Conservation (phyloP, 2,113 vertebrate species). For the Dipodomys stephensi region DNA sequence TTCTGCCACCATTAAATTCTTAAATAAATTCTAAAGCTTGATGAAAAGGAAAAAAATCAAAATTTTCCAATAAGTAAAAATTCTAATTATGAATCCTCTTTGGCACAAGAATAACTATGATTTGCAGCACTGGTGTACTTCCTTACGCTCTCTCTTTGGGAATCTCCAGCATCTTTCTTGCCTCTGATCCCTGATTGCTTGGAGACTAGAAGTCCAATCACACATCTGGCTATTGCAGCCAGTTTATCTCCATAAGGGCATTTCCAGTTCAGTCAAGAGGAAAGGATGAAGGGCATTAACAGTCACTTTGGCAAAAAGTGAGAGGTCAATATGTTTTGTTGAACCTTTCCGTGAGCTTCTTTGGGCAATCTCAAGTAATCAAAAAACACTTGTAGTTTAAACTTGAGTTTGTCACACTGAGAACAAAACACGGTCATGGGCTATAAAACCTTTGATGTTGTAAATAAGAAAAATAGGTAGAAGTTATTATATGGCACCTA, state of each 20-base stretch:
- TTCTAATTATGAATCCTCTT: neutral
- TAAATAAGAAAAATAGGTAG: slow-evolving; percentile 30
- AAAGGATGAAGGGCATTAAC: neutral
- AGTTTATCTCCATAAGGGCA: neutral
- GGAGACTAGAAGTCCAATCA: neutral
- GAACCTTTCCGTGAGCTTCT: slow-evolving; percentile 43
- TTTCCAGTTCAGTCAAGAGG: neutral
- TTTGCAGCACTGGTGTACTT: neutral
- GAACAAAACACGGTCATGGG: neutral
- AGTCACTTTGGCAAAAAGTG: neutral
- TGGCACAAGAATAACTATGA: neutral
- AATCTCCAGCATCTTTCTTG: neutral
- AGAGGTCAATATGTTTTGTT: slow-evolving; percentile 13
- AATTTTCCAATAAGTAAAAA: neutral
- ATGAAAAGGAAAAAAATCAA: neutral
- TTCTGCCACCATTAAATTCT: neutral
- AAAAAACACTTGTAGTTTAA: slow-evolving; percentile 35
- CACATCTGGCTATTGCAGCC: neutral
- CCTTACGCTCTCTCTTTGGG: neutral
- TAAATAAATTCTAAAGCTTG: neutral
- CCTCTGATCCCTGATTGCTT: neutral
- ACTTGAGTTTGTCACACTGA: neutral
- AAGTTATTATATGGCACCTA: neutral
- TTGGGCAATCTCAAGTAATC: slow-evolving; percentile 29
- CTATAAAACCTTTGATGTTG: neutral